These are phyloP conservation scores for Idaea dimidiata DNA, from an alignment of 2,888 invertebrate genomes.

Conservation along the genomic window DNA sequence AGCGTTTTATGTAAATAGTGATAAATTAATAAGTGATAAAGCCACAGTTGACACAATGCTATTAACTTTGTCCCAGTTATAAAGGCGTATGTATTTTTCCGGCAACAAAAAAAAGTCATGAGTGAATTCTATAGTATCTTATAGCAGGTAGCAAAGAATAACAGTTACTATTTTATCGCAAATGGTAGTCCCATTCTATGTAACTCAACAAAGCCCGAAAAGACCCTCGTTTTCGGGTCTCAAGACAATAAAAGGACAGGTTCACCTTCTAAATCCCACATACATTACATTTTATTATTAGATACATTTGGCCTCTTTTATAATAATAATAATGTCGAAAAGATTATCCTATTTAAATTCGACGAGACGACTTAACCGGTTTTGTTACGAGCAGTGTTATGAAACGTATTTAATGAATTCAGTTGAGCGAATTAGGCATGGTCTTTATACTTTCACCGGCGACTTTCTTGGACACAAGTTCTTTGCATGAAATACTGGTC, in stretches of 20 bases:
- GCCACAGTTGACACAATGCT: not conserved
- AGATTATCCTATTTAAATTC: slow-evolving; percentile 36
- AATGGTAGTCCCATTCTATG: slow-evolving; percentile 50
- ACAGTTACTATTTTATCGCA: slow-evolving; percentile 50
- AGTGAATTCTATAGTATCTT: slow-evolving; percentile 31
- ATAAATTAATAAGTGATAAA: not conserved
- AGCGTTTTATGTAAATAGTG: no score
- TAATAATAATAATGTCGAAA: slow-evolving; percentile 49
- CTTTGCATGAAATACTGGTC: slow-evolving; percentile 52
- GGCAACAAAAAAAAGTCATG: slow-evolving; percentile 31
- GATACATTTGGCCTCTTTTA: slow-evolving; percentile 41
- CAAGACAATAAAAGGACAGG: slow-evolving; percentile 53
- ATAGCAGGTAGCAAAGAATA: slow-evolving; percentile 50
- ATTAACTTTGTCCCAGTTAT: slow-evolving; percentile 15
- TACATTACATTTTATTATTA: slow-evolving; percentile 56
- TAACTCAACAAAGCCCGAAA: slow-evolving; percentile 48
- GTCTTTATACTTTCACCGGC: slow-evolving; percentile 68
- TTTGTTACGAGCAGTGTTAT: slow-evolving; percentile 65
- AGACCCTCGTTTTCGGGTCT: slow-evolving; percentile 44
- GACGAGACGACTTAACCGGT: slow-evolving; percentile 55
- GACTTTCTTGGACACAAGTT: slow-evolving; percentile 62
- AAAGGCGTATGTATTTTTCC: slow-evolving; percentile 6
- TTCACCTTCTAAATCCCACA: slow-evolving; percentile 55
- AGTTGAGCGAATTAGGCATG: slow-evolving; percentile 61
- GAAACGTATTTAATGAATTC: slow-evolving; percentile 67